These are phyloP conservation scores for Vultur gryphus DNA, from an alignment of 2,797 vertebrate genomes.

Conservation along the genomic window DNA sequence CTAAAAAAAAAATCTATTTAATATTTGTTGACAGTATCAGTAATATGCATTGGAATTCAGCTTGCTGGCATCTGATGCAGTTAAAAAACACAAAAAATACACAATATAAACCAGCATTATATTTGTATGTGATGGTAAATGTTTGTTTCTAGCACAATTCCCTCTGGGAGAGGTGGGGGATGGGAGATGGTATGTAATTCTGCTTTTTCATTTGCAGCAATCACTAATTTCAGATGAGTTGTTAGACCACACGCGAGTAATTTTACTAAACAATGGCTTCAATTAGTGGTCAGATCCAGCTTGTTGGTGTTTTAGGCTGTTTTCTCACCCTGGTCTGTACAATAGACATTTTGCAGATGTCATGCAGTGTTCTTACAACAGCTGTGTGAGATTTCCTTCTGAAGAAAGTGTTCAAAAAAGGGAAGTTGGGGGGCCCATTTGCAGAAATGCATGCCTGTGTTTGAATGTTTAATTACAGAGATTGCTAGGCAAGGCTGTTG, in stretches of 20 bases:
- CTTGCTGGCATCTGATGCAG: not conserved
- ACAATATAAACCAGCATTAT: not conserved
- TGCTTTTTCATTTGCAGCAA: slow-evolving; percentile 65
- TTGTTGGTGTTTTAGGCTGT: slow-evolving; percentile 64
- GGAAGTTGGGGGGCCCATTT: slow-evolving; percentile 62
- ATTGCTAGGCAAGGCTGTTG: slow-evolving; percentile 38
- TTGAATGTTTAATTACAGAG: slow-evolving; percentile 68
- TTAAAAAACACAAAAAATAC: not conserved
- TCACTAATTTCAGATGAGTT: slow-evolving; percentile 66
- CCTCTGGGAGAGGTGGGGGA: slow-evolving; percentile 7
- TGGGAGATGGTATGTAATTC: slow-evolving; percentile 24
- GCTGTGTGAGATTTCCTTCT: slow-evolving; percentile 68
- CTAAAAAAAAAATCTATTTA: not conserved
- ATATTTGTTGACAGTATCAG: slow-evolving; percentile 44
- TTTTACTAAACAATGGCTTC: slow-evolving; percentile 71
- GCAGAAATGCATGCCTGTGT: slow-evolving; percentile 42
- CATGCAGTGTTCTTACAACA: slow-evolving; percentile 56
- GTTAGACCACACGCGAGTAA: slow-evolving; percentile 68
- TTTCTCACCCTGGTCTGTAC: slow-evolving; percentile 52
- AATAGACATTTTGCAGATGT: slow-evolving; percentile 70
- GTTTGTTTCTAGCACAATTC: slow-evolving; percentile 36
- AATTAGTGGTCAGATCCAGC: slow-evolving; percentile 68
- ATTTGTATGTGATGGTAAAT: slow-evolving; percentile 25
- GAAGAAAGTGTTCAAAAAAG: slow-evolving; percentile 60
- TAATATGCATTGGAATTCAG: slow-evolving; percentile 14